Base-by-base conservation (phyloP, 2,888 invertebrate genomes). In the Anticlea derivata region DNA sequence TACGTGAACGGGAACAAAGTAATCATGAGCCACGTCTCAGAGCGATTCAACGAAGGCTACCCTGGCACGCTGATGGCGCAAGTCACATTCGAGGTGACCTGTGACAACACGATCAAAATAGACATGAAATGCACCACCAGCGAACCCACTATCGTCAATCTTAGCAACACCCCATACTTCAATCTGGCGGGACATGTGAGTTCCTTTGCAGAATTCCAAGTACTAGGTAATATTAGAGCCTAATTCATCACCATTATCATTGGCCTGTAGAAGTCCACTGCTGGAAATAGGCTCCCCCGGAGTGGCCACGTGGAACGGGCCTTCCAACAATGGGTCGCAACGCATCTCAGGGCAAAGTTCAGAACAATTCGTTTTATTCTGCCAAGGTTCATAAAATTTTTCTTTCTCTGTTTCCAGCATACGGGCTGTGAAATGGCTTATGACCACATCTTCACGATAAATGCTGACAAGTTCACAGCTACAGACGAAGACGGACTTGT, bases 141-240 rank as follows among this genome's bases (percentile, higher is more conserved):
- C 6, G 95, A 95, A 72, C 92, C 96, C 0, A 98, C 98, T 0
- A 93, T 95, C 7, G 91, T 98, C 54, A 98, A 97, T 80, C 84
- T 99, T 47, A 97, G 97, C 35, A 96, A 96, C 78, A 95, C 98
- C 72, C 93, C 96, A 0, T 98, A 96, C 79, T 98, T 98, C 82
- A 99, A 99, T 85, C 91, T 99, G 29, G 96, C 94, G 38, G 98
- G 98, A n/a, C 97, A 98, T 84, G 94, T 95, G 70, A 83, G 92
- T 17, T 3, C 17, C 17, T 17, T 3, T 17, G 17, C n/a, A n/a
- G n/a, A n/a, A n/a, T n/a, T n/a, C n/a, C n/a, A n/a, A n/a, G n/a
- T n/a, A n/a, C n/a, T n/a, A n/a, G n/a, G n/a, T n/a, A n/a, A n/a
- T n/a, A n/a, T n/a, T n/a, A n/a, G n/a, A n/a, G n/a, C n/a, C n/a